Percentiles rank a stretch among this genome's conserved stretches.
These are phyloP conservation scores for Smithornis capensis DNA, from an alignment of 2,113 vertebrate genomes.

Conservation along the genomic window DNA sequence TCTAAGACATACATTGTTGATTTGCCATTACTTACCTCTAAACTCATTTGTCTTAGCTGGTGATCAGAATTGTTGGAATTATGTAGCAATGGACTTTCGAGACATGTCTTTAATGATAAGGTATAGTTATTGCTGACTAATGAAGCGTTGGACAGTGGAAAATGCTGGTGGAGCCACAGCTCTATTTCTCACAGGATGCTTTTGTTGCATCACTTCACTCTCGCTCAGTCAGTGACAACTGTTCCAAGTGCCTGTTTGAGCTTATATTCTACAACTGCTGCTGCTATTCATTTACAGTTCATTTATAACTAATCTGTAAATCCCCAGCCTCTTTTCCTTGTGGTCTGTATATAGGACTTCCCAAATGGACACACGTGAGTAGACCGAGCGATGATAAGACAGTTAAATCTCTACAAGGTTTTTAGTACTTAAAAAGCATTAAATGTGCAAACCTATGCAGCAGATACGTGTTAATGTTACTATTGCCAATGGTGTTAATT, in stretches of 20 bases:
- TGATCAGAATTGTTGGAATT: not conserved
- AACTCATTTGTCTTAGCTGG: not conserved
- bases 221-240: not conserved
- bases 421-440: not conserved
- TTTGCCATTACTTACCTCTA: not conserved
- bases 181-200: not conserved
- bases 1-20: not conserved
- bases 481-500: not conserved
- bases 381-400: not conserved
- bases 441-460: not conserved
- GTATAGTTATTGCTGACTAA: not conserved
- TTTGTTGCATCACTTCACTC: not conserved
- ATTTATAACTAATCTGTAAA: constrained; percentile 4
- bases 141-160: not conserved
- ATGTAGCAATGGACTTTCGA: not conserved
- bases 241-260: not conserved
- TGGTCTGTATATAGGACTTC: not conserved
- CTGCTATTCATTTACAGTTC: not conserved
- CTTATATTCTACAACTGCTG: not conserved
- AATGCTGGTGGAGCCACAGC: not conserved
- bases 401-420: not conserved
- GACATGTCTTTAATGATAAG: not conserved
- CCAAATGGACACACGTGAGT: not conserved
- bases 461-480: not conserved
- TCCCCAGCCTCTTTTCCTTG: not conserved